phyloP scores from a whole-genome alignment of 1,140 invertebrate species.

The Brachionus plicatilis region DNA sequence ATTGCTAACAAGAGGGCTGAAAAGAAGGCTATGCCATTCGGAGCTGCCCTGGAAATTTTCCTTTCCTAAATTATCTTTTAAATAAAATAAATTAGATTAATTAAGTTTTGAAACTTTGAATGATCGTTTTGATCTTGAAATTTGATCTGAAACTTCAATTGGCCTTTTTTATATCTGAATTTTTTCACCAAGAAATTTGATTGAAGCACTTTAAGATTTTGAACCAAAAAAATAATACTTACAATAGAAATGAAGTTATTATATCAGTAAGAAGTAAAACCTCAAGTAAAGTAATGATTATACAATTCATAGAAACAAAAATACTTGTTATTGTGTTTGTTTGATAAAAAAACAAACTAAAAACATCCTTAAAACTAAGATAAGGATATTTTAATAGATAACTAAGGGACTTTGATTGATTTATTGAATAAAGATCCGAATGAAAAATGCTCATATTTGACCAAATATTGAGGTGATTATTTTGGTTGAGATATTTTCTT shows the following conservation, averaged over 20 bases:
- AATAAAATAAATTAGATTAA: too few relatives aligned
- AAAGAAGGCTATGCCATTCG: too few relatives aligned
- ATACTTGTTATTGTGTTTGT: not conserved
- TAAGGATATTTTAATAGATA: not conserved
- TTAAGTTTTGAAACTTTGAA: too few relatives aligned
- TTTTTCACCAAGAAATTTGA: not conserved
- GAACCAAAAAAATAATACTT: not conserved
- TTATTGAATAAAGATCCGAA: not conserved
- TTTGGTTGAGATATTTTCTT: not conserved
- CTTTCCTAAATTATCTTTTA: too few relatives aligned
- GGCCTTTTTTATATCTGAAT: too few relatives aligned
- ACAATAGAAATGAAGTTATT: not conserved
- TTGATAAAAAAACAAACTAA: constrained; percentile 13
- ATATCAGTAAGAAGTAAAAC: not conserved
- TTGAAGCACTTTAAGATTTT: too few relatives aligned
- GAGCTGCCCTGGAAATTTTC: too few relatives aligned
- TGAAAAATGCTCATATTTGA: not conserved
- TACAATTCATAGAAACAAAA: not conserved
- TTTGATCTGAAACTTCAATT: too few relatives aligned
- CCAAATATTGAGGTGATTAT: not conserved
- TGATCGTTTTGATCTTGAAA: too few relatives aligned
- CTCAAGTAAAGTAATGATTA: not conserved
- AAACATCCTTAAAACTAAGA: not conserved
- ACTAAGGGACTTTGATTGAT: not conserved
- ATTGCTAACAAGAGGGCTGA: too few relatives aligned